Evolutionary conservation across 1,140 invertebrate species (phyloP).

Genomic region (Drosophila parvula): DNA sequence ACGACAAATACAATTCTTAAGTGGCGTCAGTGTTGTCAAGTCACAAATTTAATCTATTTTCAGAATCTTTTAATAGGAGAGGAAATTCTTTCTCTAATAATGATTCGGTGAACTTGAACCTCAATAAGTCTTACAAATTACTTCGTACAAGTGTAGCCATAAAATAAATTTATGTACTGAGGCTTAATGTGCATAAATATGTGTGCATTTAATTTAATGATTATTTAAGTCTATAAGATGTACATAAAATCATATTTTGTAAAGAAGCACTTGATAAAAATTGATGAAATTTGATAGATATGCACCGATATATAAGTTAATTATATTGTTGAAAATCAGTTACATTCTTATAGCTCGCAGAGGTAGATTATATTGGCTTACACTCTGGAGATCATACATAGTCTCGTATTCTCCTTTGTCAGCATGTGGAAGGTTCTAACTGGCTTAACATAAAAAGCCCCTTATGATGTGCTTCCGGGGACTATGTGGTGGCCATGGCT

Average conservation of each 20-base stretch:
- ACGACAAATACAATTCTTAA: neutral
- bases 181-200: neutral
- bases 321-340: neutral
- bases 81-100: conserved; percentile 11
- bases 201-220: no score
- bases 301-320: no score
- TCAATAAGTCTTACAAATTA: conserved; percentile 18
- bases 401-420: neutral
- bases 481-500: no score
- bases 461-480: no score
- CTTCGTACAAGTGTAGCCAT: neutral
- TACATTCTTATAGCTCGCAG: neutral
- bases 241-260: no score
- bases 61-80: conserved; percentile 13
- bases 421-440: neutral
- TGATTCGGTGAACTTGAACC: conserved; percentile 28
- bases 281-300: no score
- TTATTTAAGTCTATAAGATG: no score
- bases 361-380: no score
- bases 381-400: neutral
- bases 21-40: neutral
- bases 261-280: no score
- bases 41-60: conserved; percentile 9
- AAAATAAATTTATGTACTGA: neutral
- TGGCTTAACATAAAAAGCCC: no score